Evolutionary conservation across 2,888 invertebrate species (phyloP).

Genomic region (Rutpela maculata): DNA sequence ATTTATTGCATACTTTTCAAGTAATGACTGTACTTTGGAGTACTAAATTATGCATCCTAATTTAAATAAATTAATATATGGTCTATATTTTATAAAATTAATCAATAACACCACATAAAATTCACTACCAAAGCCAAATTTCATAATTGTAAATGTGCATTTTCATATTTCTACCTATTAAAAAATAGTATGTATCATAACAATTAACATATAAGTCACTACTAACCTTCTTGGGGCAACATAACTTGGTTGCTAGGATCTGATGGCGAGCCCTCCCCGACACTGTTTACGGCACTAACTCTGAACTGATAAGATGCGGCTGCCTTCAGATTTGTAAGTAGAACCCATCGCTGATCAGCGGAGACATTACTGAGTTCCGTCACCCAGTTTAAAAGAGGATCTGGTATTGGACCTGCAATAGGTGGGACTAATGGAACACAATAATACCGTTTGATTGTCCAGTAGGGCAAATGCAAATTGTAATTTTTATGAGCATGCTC

Average conservation of each 20-base stretch:
- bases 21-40: background rate
- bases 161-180: background rate
- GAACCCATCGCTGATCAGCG: conserved; percentile 84
- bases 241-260: conserved; percentile 92
- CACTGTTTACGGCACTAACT: conserved; percentile 96
- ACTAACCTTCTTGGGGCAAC: conserved; percentile 96
- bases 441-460: conserved; percentile 60
- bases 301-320: conserved; percentile 97
- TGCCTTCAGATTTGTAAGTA: conserved; percentile 91
- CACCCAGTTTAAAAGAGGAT: conserved; percentile 90
- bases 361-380: conserved; percentile 92
- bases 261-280: conserved; percentile 95
- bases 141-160: background rate
- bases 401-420: conserved; percentile 88
- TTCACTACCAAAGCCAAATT: background rate
- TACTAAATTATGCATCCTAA: background rate
- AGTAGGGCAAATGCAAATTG: conserved; percentile 42
- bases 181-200: background rate
- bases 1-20: background rate
- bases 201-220: background rate
- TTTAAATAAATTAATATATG: no score
- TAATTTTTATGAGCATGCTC: conserved; percentile 60
- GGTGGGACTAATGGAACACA: conserved; percentile 72
- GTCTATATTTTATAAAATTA: background rate
- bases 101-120: background rate